phyloP scores from a whole-genome alignment of 2,888 invertebrate genomes.

The Himalopsyche anomala region DNA sequence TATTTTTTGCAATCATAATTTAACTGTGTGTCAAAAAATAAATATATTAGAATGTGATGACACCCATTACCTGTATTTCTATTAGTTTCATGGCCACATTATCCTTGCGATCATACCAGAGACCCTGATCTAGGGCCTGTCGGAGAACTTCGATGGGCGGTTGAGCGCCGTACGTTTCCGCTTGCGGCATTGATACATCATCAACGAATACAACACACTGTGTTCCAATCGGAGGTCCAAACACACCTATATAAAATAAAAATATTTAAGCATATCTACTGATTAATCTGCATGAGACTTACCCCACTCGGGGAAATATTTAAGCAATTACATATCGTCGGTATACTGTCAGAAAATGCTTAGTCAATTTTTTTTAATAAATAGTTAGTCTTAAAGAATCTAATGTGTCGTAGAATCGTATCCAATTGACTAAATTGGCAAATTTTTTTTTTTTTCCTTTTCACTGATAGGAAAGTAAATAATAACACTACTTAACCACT shows the following conservation, averaged over 20 bases:
- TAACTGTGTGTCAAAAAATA: no score
- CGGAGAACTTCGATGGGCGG: conserved; percentile 95
- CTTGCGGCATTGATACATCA: conserved; percentile 96
- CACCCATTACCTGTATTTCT: conserved; percentile 84
- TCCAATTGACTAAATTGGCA: no score
- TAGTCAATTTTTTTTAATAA: no score
- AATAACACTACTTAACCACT: not conserved
- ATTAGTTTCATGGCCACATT: conserved; percentile 86
- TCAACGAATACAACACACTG: conserved; percentile 94
- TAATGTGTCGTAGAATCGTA: no score
- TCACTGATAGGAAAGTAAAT: not conserved
- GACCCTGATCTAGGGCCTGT: conserved; percentile 92
- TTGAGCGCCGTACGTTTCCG: conserved; percentile 94
- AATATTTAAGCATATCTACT: not conserved
- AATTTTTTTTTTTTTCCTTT: not conserved
- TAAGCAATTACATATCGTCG: no score
- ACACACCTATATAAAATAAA: conserved; percentile 80
- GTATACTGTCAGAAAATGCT: no score
- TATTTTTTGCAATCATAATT: no score
- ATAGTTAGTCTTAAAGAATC: no score
- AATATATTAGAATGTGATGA: no score
- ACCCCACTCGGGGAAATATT: no score
- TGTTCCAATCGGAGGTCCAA: conserved; percentile 94
- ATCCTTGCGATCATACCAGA: conserved; percentile 93
- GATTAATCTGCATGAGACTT: no score